These are phyloP conservation scores for Drosophila picticornis DNA, from an alignment of 2,888 invertebrate genomes.

Conservation along the genomic window DNA sequence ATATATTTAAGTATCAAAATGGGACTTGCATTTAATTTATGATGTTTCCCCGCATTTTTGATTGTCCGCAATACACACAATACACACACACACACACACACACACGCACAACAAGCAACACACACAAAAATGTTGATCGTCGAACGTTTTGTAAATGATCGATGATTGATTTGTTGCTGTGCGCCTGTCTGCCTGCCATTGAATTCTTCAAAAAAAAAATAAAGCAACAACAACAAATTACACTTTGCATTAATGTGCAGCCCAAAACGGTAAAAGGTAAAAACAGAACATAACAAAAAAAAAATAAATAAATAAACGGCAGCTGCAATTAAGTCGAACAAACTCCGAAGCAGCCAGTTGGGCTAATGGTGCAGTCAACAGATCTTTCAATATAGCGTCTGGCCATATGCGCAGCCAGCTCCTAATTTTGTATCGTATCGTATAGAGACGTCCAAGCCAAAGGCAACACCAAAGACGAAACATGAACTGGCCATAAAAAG, in stretches of 20 bases:
- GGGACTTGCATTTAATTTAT: constrained; percentile 66
- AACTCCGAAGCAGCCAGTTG: constrained; percentile 18
- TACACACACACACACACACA: not conserved
- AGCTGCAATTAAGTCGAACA: constrained; percentile 57
- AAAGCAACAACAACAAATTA: constrained; percentile 32
- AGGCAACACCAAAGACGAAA: constrained; percentile 57
- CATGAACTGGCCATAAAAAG: constrained; percentile 67
- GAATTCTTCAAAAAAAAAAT: constrained; percentile 11
- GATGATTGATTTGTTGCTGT: constrained; percentile 74
- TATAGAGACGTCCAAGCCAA: constrained; percentile 63
- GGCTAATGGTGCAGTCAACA: constrained; percentile 2
- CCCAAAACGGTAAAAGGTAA: constrained; percentile 50
- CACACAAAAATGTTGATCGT: constrained; percentile 53
- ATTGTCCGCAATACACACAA: constrained; percentile 42
- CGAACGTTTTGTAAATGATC: constrained; percentile 73
- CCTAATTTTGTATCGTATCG: constrained; percentile 52
- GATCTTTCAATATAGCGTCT: constrained; percentile 67
- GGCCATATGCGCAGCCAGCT: constrained; percentile 65
- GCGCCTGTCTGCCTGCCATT: constrained; percentile 21
- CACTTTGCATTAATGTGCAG: constrained; percentile 57
- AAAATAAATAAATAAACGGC: constrained; percentile 23
- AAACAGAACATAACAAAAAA: not conserved
- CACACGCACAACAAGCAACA: not conserved
- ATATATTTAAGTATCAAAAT: constrained; percentile 47
- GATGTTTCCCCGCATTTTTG: constrained; percentile 65